These are phyloP conservation scores for Actinemys pallida DNA, from an alignment of 2,113 vertebrate genomes.

Conservation along the genomic window DNA sequence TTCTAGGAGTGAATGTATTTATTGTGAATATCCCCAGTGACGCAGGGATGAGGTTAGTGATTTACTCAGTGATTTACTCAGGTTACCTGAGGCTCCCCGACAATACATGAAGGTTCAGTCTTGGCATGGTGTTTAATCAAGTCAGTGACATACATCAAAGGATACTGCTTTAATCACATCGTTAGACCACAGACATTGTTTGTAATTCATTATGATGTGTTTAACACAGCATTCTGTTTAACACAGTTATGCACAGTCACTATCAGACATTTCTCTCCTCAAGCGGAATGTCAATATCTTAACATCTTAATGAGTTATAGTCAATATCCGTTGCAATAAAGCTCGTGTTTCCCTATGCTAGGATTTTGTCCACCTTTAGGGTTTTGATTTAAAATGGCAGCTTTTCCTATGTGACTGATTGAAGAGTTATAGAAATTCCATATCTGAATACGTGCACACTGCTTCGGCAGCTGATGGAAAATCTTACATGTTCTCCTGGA, in stretches of 20 bases:
- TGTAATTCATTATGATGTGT: conserved; percentile 76
- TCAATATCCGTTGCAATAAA: conserved; percentile 73
- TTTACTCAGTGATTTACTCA: conserved; percentile 65
- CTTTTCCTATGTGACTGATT: conserved; percentile 67
- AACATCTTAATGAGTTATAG: conserved; percentile 78
- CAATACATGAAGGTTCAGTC: conserved; percentile 54
- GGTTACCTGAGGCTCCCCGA: conserved; percentile 53
- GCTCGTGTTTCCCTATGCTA: conserved; percentile 53
- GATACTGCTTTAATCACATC: conserved; percentile 70
- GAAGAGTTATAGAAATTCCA: conserved; percentile 66
- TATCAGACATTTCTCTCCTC: conserved; percentile 74
- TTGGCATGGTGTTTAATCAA: conserved; percentile 56
- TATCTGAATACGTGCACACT: neutral
- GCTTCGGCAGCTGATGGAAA: neutral
- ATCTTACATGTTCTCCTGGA: no score
- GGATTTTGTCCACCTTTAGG: conserved; percentile 71
- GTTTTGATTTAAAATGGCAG: conserved; percentile 68
- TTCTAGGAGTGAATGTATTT: fast-evolving
- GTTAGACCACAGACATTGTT: conserved; percentile 70
- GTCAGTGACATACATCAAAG: conserved; percentile 67
- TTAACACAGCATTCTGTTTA: conserved; percentile 50
- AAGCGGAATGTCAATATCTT: conserved; percentile 68
- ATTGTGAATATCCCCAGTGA: neutral
- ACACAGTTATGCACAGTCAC: conserved; percentile 53
- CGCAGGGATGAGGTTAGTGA: neutral